Base-by-base conservation (phyloP, 1,140 invertebrate genomes). In the Monochamus saltuarius region DNA sequence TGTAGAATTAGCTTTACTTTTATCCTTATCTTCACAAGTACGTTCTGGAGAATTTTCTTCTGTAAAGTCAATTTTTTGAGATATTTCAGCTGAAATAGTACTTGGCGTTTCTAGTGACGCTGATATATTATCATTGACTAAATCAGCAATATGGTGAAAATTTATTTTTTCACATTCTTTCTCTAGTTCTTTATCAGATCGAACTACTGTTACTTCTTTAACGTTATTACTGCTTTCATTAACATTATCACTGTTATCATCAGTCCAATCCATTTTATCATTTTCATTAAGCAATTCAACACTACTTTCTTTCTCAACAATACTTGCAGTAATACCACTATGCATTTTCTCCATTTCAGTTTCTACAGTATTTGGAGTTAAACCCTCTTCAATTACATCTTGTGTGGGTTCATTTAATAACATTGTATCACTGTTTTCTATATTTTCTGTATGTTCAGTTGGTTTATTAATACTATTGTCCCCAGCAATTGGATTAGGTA, bases 151-250 rank as follows among this genome's bases (percentile, higher is more conserved):
- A 19, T 29, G 11, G 11, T 59, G 36, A 42, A 37, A 9, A 59
- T 37, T 14, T 39, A 13, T 34, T 49, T 34, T 22, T 6, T 29
- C 22, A 29, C 6, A 3, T 29, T 29, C 22, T 29, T 29, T 29
- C 51, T 42, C 52, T 6, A 22, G 13, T 46, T 46, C 34, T 19
- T 56, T 56, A 16, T 46, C 56, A 47, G 19, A 14, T 57, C 49
- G 34, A 36, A 49, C 56, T 14, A 8, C 22, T 14, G 3, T 29
- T 37, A 10, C 17, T 35, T 14, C 11, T 43, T 36, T 51, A 37
- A 7, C 34, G 13, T 7, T 51, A 51, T 14, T 35, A 51, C 14
- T 35, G 35, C 14, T 36, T 35, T 34, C 34, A 51, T 13, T 14
- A 19, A 16, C 9, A 46, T 14, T 46, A 11, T 16, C 43, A 46